A percentile compares a stretch with the other conserved stretches of the same genome.
Evolutionary conservation across 2,888 invertebrate species (phyloP).

Genomic region (Phyto melanocephala): DNA sequence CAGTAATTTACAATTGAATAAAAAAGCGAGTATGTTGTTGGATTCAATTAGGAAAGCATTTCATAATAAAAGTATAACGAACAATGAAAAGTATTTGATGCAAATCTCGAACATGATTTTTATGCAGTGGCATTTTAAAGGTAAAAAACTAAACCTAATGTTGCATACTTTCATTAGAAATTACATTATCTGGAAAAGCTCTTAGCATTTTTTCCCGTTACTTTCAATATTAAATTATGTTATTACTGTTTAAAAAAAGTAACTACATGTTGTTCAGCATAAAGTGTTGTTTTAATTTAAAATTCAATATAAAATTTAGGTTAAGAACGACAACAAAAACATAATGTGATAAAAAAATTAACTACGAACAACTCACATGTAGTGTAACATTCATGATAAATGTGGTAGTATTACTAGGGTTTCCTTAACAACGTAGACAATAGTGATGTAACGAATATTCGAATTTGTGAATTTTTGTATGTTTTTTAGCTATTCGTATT

Average conservation of each 20-base stretch:
- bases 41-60: slow-evolving; percentile 42
- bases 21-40: slow-evolving; percentile 24
- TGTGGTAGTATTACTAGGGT: slow-evolving; percentile 42
- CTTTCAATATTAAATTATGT: neutral
- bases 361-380: neutral
- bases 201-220: neutral
- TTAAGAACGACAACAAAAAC: slow-evolving; percentile 13
- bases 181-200: neutral
- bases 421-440: slow-evolving; percentile 40
- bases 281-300: neutral
- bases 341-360: neutral
- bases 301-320: slow-evolving; percentile 4
- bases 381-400: neutral
- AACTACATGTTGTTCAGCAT: neutral
- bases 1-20: neutral
- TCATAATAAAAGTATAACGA: slow-evolving; percentile 19
- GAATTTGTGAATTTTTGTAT: too few relatives aligned
- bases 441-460: too few relatives aligned
- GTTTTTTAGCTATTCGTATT: too few relatives aligned
- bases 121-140: slow-evolving; percentile 18
- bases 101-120: slow-evolving; percentile 31
- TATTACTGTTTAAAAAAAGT: neutral
- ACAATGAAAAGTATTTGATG: neutral
- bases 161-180: too few relatives aligned
- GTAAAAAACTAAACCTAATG: slow-evolving; percentile 14